phyloP scores from a whole-genome alignment of 2,797 vertebrate species.

The Micromesistius poutassou region DNA sequence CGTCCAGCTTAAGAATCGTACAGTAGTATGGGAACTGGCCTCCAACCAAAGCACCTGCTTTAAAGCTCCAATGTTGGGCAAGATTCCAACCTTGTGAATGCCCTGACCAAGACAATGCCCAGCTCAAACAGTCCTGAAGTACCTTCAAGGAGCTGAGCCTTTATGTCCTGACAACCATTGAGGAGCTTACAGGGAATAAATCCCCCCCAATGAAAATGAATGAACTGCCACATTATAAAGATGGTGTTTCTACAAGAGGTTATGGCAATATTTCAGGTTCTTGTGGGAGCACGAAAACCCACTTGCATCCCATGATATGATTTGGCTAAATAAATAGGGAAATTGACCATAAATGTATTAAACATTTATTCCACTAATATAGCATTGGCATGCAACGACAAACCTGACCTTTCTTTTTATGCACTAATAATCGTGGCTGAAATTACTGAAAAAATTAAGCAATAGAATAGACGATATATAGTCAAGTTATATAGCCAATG shows the following conservation, averaged over 20 bases:
- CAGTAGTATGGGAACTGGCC: slow-evolving; percentile 1
- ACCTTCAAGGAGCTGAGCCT: background rate
- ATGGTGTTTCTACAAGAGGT: background rate
- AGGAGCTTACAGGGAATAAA: slow-evolving; percentile 3
- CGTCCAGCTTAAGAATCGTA: background rate
- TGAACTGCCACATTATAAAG: background rate
- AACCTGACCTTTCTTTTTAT: background rate
- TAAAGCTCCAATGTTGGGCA: background rate
- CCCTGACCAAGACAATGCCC: background rate
- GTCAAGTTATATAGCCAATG: background rate
- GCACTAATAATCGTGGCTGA: background rate
- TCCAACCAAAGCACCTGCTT: background rate
- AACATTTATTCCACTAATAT: background rate
- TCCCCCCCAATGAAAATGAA: background rate
- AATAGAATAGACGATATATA: background rate
- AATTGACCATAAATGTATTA: background rate
- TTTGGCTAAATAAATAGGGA: background rate
- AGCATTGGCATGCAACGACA: background rate
- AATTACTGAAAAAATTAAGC: background rate
- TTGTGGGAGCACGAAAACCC: background rate
- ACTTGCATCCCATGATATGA: background rate
- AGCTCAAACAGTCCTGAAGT: slow-evolving; percentile 4
- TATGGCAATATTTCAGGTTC: background rate
- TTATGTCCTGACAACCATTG: background rate
- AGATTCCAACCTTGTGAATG: background rate